A percentile compares a stretch with the other conserved stretches of the same genome.
Evolutionary conservation across 1,140 invertebrate species (phyloP).

Genomic region (Zaprionus africanus): DNA sequence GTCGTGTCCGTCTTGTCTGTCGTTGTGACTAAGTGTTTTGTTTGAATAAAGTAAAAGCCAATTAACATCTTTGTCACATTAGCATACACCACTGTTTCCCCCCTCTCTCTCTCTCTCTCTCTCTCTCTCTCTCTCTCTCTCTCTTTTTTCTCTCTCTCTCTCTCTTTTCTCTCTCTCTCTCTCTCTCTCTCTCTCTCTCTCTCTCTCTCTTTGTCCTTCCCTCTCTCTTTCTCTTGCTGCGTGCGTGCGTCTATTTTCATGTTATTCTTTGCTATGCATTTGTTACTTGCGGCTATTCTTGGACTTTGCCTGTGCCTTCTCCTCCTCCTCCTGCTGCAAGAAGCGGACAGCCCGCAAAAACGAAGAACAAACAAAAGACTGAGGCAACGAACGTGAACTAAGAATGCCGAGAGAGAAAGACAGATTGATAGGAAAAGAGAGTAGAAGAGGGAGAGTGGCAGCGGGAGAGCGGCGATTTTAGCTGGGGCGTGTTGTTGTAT

Average conservation of each 20-base stretch:
- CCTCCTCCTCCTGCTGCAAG: slow-evolving; percentile 25
- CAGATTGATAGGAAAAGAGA: slow-evolving; percentile 4
- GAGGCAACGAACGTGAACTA: slow-evolving; percentile 74
- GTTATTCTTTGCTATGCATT: slow-evolving; percentile 68
- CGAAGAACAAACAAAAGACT: slow-evolving; percentile 73
- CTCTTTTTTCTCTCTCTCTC: neutral
- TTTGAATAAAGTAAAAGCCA: slow-evolving; percentile 82
- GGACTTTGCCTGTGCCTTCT: slow-evolving; percentile 14
- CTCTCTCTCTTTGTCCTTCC: neutral
- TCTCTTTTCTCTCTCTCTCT: neutral
- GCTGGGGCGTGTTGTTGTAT: slow-evolving; percentile 57
- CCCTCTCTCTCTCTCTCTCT: no score
- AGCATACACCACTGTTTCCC: slow-evolving; percentile 39
- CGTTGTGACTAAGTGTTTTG: slow-evolving; percentile 66
- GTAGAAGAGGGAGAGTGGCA: slow-evolving; percentile 19
- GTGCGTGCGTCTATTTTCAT: neutral
- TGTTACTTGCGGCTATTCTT: slow-evolving; percentile 30
- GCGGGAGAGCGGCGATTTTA: neutral
- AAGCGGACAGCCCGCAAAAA: slow-evolving; percentile 18
- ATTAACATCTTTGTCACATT: slow-evolving; percentile 82
- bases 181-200: neutral
- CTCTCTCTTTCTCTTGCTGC: slow-evolving; percentile 22
- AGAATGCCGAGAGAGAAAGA: slow-evolving; percentile 43
- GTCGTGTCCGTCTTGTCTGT: slow-evolving; percentile 16
- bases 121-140: neutral